These are phyloP conservation scores for Pao palembangensis DNA, from an alignment of 2,113 vertebrate species.

Conservation along the genomic window DNA sequence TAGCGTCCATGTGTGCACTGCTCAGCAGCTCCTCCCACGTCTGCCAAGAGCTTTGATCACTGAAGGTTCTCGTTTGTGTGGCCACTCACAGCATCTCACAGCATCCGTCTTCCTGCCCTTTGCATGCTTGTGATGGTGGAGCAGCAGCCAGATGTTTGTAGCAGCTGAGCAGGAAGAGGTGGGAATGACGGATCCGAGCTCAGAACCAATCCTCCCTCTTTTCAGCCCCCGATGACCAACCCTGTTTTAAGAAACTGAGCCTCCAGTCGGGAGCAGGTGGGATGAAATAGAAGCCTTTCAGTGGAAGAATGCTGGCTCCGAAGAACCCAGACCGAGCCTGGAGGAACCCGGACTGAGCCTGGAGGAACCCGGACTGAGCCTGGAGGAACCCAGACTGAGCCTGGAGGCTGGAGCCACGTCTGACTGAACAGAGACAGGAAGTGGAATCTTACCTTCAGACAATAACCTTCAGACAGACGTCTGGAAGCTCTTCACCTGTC, in stretches of 20 bases:
- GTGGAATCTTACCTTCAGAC: no score
- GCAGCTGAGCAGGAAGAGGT: slow-evolving; percentile 35
- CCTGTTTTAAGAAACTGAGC: slow-evolving; percentile 99
- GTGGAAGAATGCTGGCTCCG: slow-evolving; percentile 55
- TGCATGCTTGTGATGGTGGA: not conserved
- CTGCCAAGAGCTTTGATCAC: no score
- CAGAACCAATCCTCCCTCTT: slow-evolving; percentile 98
- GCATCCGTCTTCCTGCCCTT: no score
- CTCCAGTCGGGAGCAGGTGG: slow-evolving; percentile 79
- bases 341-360: no score
- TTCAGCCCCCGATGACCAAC: slow-evolving; percentile 98
- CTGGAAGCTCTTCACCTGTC: slow-evolving; percentile 13
- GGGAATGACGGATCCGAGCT: slow-evolving; percentile 85
- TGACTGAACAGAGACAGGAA: no score
- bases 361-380: slow-evolving; percentile 21
- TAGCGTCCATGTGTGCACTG: no score
- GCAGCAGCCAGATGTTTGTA: slow-evolving; percentile 36
- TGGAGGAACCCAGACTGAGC: not conserved
- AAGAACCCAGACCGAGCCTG: slow-evolving; percentile 23
- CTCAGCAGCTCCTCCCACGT: no score
- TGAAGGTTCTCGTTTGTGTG: not conserved
- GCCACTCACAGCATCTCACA: slow-evolving; percentile 1
- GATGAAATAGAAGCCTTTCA: slow-evolving; percentile 53
- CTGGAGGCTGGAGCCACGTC: slow-evolving; percentile 50
- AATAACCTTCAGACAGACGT: no score